Conservation (phyloP, 2,113 vertebrate genomes). For the Dromas ardeola region DNA sequence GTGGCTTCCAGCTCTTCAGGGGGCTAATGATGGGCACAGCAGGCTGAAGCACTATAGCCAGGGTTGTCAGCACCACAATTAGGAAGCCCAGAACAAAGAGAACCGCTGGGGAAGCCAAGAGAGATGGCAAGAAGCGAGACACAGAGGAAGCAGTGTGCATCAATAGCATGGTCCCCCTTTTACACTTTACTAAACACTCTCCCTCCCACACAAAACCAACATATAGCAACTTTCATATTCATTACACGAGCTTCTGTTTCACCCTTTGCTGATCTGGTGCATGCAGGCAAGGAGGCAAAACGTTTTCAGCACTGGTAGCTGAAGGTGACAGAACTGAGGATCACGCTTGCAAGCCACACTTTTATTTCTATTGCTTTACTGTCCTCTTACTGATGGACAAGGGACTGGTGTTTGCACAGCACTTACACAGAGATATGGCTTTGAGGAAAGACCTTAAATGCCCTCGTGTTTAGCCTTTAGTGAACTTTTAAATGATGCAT, state of each 20-base stretch:
- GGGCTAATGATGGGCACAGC: slow-evolving; percentile 60
- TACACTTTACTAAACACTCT: not conserved
- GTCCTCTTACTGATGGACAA: not conserved
- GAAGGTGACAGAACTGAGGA: not conserved
- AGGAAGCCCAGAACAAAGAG: slow-evolving; percentile 78
- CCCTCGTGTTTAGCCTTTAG: not conserved
- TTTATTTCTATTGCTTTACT: not conserved
- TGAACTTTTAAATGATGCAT: not conserved
- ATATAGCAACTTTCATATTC: not conserved
- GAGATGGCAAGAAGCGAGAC: not conserved
- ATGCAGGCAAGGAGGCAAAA: not conserved
- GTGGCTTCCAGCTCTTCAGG: slow-evolving; percentile 77
- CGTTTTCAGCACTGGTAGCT: not conserved
- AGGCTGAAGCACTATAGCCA: slow-evolving; percentile 82
- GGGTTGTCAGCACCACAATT: slow-evolving; percentile 72
- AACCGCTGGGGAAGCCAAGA: slow-evolving; percentile 50
- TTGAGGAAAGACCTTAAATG: not conserved
- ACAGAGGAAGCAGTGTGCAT: too few relatives aligned
- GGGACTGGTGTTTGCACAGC: not conserved
- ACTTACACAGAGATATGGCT: not conserved
- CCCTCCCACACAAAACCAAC: not conserved
- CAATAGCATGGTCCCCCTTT: not conserved
- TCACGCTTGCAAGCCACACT: not conserved
- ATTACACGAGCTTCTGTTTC: not conserved
- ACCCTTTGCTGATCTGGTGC: too few relatives aligned